A percentile compares a stretch with the other conserved stretches of the same genome.
Evolutionary conservation across 2,888 invertebrate genomes (phyloP).

Genomic region (Stenotaenia linearis): DNA sequence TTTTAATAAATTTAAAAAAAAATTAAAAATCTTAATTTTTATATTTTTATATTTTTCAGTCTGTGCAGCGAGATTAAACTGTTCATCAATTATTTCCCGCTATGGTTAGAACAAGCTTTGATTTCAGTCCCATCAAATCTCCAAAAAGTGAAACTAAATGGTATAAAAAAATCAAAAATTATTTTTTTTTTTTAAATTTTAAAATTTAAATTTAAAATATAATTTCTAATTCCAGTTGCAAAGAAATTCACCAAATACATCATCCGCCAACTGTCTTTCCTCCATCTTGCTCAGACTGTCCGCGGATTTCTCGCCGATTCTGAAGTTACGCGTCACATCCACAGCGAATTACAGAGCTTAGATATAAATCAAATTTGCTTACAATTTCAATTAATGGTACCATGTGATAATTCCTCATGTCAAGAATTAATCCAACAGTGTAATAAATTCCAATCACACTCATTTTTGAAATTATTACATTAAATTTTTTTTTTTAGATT

Average conservation of each 20-base stretch:
- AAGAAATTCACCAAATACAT: slow-evolving; percentile 13
- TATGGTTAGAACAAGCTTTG: slow-evolving; percentile 48
- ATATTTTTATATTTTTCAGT: slow-evolving; percentile 39
- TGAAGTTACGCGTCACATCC: background rate
- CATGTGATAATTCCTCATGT: background rate
- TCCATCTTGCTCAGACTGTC: slow-evolving; percentile 28
- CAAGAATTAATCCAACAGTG: background rate
- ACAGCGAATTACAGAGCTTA: background rate
- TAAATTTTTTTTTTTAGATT: slow-evolving; percentile 24
- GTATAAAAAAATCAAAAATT: slow-evolving; percentile 44
- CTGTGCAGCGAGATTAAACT: slow-evolving; percentile 48
- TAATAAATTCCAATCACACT: background rate
- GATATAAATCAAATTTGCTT: background rate
- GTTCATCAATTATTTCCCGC: slow-evolving; percentile 49
- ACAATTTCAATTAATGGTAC: background rate
- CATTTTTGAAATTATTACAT: background rate
- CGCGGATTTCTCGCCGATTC: background rate
- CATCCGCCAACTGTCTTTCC: slow-evolving; percentile 31
- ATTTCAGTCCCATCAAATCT: slow-evolving; percentile 47
- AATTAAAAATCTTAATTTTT: background rate
- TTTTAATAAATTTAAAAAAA: background rate
- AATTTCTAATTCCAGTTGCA: slow-evolving; percentile 10
- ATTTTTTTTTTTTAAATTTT: background rate
- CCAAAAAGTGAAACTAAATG: slow-evolving; percentile 47
- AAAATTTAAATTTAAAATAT: background rate